Evolutionary conservation across 64 coral and sea anemone species (phyloP).

Genomic region (Anthopleura sola): DNA sequence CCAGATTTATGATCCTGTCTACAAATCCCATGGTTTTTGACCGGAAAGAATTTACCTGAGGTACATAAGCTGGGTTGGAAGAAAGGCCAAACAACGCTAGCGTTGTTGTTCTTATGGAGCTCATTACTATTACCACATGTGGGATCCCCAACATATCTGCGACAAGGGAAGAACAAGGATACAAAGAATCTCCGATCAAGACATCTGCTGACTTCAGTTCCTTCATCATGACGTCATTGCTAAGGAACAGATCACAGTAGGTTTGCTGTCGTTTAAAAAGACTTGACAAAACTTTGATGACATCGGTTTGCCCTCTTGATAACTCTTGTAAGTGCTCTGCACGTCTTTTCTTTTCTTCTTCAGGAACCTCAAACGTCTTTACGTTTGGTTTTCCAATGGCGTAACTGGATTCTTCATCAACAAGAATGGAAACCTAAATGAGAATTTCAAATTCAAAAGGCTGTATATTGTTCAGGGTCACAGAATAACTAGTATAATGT

Average conservation of each 20-base stretch:
- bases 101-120: not conserved
- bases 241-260: conserved; percentile 28
- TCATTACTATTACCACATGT: conserved; percentile 18
- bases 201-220: conserved; percentile 40
- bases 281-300: not conserved
- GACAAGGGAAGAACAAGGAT: conserved; percentile 23
- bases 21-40: conserved; percentile 18
- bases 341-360: not conserved
- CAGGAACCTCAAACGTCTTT: not conserved
- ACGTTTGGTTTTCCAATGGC: not conserved
- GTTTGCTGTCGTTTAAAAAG: not conserved
- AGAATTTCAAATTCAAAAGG: not conserved
- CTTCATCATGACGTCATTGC: not conserved
- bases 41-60: conserved; percentile 4
- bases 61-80: conserved; percentile 6
- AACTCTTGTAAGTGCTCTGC: not conserved
- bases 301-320: not conserved
- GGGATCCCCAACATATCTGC: conserved; percentile 40
- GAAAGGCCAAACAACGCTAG: not conserved
- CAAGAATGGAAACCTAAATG: not conserved
- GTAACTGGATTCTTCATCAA: not conserved
- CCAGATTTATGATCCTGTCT: conserved; percentile 34
- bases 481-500: too few species aligned
- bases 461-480: too few species aligned
- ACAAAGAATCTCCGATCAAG: conserved; percentile 36